phyloP scores from a whole-genome alignment of 2,113 vertebrate species.

The Zosterops japonicus region DNA sequence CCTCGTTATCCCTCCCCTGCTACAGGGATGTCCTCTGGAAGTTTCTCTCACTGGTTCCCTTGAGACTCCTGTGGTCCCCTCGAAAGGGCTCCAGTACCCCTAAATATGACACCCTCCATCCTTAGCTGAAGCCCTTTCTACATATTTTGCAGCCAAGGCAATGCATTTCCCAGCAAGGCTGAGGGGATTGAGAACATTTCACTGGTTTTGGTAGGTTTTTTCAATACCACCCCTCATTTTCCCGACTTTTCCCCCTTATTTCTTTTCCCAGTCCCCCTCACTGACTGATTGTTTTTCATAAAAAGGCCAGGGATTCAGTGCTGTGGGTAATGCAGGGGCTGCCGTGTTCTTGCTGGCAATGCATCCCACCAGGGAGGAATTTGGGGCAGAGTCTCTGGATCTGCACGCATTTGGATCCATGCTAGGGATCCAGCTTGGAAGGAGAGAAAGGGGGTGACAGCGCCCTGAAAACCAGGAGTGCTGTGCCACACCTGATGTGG shows the following conservation, averaged over 20 bases:
- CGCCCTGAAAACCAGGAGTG: neutral
- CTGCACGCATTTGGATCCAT: neutral
- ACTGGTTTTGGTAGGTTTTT: neutral
- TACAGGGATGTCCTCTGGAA: neutral
- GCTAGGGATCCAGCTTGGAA: neutral
- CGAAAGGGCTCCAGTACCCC: neutral
- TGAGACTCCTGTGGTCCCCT: neutral
- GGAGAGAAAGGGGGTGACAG: neutral
- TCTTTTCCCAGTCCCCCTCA: neutral
- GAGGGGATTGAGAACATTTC: neutral
- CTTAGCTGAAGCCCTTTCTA: neutral
- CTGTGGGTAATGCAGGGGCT: neutral
- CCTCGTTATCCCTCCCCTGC: neutral
- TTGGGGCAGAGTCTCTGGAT: neutral
- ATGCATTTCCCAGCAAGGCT: rapidly evolving
- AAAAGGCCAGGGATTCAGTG: neutral
- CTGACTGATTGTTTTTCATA: neutral
- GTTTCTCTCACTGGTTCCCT: neutral
- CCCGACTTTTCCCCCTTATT: neutral
- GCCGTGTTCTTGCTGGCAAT: rapidly evolving
- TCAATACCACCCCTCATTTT: neutral
- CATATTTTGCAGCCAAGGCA: neutral
- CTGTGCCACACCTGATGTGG: neutral
- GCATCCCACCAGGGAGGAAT: neutral
- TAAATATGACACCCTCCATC: neutral